Conservation (phyloP, 2,797 vertebrate genomes). For the Alfaro cultratus region DNA sequence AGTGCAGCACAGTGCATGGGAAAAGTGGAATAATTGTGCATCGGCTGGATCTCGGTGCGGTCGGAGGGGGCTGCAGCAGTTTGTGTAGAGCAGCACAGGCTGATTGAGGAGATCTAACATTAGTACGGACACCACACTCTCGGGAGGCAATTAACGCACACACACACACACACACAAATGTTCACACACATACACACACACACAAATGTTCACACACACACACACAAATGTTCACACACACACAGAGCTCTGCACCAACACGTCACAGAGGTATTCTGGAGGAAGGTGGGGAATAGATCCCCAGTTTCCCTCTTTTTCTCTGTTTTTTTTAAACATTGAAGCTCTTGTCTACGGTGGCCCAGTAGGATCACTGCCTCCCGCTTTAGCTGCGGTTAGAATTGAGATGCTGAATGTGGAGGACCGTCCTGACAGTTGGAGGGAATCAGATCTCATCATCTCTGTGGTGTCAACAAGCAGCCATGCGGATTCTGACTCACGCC, state of each 20-base stretch:
- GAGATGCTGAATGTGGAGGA: constrained; percentile 9
- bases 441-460: constrained; percentile 14
- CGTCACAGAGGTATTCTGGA: constrained; percentile 56
- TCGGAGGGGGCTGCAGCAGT: no score
- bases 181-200: constrained; percentile 34
- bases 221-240: constrained; percentile 24
- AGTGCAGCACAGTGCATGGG: no score
- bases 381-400: constrained; percentile 41
- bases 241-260: constrained; percentile 56
- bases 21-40: no score
- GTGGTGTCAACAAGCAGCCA: constrained; percentile 33
- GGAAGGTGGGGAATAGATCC: constrained; percentile 34
- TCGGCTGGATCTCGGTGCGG: no score
- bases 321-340: not conserved
- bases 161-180: constrained; percentile 1
- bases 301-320: constrained; percentile 17
- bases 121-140: constrained; percentile 72
- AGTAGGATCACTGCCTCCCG: constrained; percentile 54
- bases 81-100: no score
- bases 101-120: no score
- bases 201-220: not conserved
- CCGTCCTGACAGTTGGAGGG: constrained; percentile 2
- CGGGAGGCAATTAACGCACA: constrained; percentile 75
- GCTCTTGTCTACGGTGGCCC: constrained; percentile 30
- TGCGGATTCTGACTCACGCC: constrained; percentile 46